phyloP scores from a whole-genome alignment of 2,113 vertebrate genomes.

The Callospermophilus lateralis region DNA sequence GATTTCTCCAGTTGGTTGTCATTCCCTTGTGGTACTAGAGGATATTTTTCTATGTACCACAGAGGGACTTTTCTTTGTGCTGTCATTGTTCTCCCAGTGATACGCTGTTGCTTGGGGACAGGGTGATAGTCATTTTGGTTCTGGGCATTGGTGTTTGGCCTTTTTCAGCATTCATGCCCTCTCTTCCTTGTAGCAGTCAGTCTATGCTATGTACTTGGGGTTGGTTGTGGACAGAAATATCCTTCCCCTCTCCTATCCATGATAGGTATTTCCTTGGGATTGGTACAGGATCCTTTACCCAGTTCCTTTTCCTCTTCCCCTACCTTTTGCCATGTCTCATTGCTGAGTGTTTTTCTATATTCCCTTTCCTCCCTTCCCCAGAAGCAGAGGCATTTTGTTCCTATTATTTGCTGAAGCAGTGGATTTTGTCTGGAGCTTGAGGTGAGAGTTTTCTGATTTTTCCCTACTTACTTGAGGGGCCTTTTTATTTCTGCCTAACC shows the following conservation, averaged over 20 bases:
- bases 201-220: background rate
- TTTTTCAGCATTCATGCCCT: background rate
- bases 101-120: background rate
- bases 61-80: background rate
- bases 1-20: background rate
- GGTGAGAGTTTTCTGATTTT: constrained; percentile 1
- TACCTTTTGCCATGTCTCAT: constrained; percentile 29
- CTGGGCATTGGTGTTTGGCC: background rate
- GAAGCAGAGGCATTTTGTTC: background rate
- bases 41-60: background rate
- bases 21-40: background rate
- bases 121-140: background rate
- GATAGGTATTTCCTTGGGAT: background rate
- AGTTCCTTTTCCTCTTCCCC: background rate
- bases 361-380: background rate
- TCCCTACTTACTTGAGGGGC: background rate
- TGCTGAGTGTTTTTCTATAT: background rate
- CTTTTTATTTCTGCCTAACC: background rate
- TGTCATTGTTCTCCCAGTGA: background rate
- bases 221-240: background rate
- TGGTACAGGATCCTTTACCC: background rate
- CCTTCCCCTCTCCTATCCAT: background rate
- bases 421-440: constrained; percentile 14
- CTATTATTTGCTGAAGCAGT: background rate
- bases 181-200: background rate